Evolutionary conservation across 2,113 vertebrate species (phyloP), one percentile per base, ranked within the genome.

Genomic region (Ornithorhynchus anatinus): DNA sequence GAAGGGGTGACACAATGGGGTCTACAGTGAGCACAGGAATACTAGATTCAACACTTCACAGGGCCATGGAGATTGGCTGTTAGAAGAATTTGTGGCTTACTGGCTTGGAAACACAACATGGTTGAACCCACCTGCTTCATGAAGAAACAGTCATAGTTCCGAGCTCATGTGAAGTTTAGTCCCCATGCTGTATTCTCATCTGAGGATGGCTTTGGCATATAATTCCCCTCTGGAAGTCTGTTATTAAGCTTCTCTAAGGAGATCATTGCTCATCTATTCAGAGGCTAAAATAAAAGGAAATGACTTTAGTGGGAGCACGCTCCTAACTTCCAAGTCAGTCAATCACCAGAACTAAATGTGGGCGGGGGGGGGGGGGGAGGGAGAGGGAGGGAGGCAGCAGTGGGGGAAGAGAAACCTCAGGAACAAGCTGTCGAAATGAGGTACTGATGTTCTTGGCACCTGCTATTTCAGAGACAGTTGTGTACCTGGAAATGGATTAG

Each of bases 311-410:
- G 33, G 32, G 20, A 29, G 5, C 12, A 1, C 25, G 57, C 68
- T 58, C 42, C 60, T 51, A 25, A 77, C 33, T 27, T 56, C 25
- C 19, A 17, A 54, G 8, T 3, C 52, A 71, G 7, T 48, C 31
- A 74, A 19, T 76, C 43, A 50, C n/a, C n/a, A n/a, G n/a, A n/a
- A n/a, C n/a, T n/a, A n/a, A n/a, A n/a, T n/a, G n/a, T n/a, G n/a
- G n/a, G n/a, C n/a, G n/a, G n/a, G n/a, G n/a, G n/a, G n/a, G n/a
- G n/a, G n/a, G n/a, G 14, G 9, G 43, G 64, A 47, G 67, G 36
- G n/a, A 39, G 44, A 37, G 2, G 33, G 75, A 81, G 59, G 32
- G 48, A 77, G 69, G 45, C 4, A 69, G n/a, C n/a, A n/a, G n/a
- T n/a, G n/a, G n/a, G n/a, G n/a, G 67, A 27, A n/a, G 12, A 42